Evolutionary conservation across 2,113 vertebrate genomes (phyloP), one percentile per base, ranked within the genome.

Genomic region (Rhea pennata): DNA sequence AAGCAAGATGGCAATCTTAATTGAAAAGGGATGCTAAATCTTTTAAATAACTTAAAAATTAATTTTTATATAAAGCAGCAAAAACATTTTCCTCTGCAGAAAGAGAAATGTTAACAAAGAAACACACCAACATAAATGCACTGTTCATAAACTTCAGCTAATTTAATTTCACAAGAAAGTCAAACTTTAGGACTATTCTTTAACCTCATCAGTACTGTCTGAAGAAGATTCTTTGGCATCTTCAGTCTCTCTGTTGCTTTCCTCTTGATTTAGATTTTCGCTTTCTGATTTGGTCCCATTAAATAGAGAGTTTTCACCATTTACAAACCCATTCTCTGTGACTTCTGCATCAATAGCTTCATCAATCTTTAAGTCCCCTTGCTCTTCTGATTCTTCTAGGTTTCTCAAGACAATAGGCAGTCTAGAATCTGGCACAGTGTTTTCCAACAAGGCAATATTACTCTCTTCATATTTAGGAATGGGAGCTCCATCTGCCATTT

Each of bases 381-480:
- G 97, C 64, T 96, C 97, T 44, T 98, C 98, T 21, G 97, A 96
- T 36, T 98, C 98, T 80, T 99, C 98, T 33, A 99, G 98, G 96
- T 98, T 98, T 71, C 97, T 98, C 95, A 99, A 96, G 87, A 99
- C 98, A 77, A 99, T 98, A 8, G 99, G 99, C 59, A 99, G 98
- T 92, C 99, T 98, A 9, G 98, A 98, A 84, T 99, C 98, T 5
- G 97, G 94, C 69, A 98, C 96, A 15, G 98, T 96, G 56, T 99
- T 99, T 97, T 99, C 99, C 95, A 99, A 75, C 95, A 99, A 97
- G 83, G 98, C 98, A 22, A 99, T 98, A 93, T 98, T 98, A 54
- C 98, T 98, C 89, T 99, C 99, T 95, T 99, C 98, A 0, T 98
- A 99, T 65, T 95, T 98, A 4, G 99, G 99, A 80, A 99, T 94